Evolutionary conservation across 2,113 vertebrate genomes (phyloP).

Genomic region (Forbesichthys agassizii): DNA sequence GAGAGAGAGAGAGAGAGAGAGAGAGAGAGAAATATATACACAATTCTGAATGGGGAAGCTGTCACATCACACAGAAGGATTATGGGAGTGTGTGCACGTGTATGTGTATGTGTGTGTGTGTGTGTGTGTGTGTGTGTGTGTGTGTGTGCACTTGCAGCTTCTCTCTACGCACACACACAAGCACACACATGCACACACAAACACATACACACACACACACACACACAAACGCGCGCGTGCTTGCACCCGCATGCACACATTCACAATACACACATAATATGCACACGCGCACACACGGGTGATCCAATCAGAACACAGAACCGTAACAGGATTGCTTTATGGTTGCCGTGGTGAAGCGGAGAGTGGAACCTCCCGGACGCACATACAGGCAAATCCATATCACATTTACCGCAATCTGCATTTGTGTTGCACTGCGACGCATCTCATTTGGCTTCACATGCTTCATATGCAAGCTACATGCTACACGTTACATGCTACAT

Average conservation of each 20-base stretch:
- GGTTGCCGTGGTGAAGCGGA: conserved; percentile 36
- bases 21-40: too few species aligned
- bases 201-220: conserved; percentile 3
- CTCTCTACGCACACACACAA: not conserved
- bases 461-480: conserved; percentile 33
- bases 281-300: conserved; percentile 14
- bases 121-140: too few species aligned
- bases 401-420: conserved; percentile 51
- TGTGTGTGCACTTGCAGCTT: not conserved
- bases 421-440: conserved; percentile 44
- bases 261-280: conserved; percentile 4
- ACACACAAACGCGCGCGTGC: not conserved
- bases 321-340: conserved; percentile 45
- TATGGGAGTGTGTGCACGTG: too few species aligned
- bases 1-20: too few species aligned
- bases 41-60: too few species aligned
- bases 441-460: conserved; percentile 47
- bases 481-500: conserved; percentile 23
- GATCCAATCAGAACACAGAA: conserved; percentile 19
- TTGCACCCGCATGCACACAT: not conserved
- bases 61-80: too few species aligned
- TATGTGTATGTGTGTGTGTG: too few species aligned
- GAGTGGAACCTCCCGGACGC: conserved; percentile 26
- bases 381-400: conserved; percentile 55
- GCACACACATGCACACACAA: conserved; percentile 1